Conservation (phyloP, 2,113 vertebrate species). For the Coturnix japonica region DNA sequence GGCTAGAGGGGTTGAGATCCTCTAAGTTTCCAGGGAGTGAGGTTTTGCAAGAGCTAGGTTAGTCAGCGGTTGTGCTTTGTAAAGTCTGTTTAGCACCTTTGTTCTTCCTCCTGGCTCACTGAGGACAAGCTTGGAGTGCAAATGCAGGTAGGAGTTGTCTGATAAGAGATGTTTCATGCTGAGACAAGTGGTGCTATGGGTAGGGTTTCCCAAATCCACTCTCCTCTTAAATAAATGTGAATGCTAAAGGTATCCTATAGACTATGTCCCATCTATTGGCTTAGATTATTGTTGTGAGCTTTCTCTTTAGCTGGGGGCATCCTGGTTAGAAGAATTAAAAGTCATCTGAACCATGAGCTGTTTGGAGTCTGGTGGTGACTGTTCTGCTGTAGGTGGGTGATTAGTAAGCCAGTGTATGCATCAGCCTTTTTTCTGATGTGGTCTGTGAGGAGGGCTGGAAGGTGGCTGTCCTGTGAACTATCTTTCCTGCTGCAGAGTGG, state of each 20-base stretch:
- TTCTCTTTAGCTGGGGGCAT: background rate
- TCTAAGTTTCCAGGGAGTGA: accelerated
- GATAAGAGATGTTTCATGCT: accelerated
- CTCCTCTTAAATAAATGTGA: background rate
- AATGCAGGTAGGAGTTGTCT: background rate
- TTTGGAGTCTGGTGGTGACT: background rate
- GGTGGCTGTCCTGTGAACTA: background rate
- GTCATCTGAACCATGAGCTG: background rate
- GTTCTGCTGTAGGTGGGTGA: accelerated
- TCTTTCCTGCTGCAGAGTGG: background rate
- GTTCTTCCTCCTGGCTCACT: background rate
- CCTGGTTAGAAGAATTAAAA: background rate
- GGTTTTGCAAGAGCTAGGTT: background rate
- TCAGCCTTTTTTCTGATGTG: background rate
- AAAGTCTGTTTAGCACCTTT: background rate
- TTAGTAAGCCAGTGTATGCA: accelerated
- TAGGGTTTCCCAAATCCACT: accelerated
- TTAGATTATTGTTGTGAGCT: background rate
- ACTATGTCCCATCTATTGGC: accelerated
- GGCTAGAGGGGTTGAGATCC: accelerated
- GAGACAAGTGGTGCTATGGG: background rate
- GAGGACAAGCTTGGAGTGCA: accelerated
- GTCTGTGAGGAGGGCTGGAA: background rate
- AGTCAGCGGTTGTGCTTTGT: accelerated
- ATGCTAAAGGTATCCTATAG: accelerated